Base-by-base conservation (phyloP, 1,140 invertebrate genomes). In the Drosophila prosaltans region DNA sequence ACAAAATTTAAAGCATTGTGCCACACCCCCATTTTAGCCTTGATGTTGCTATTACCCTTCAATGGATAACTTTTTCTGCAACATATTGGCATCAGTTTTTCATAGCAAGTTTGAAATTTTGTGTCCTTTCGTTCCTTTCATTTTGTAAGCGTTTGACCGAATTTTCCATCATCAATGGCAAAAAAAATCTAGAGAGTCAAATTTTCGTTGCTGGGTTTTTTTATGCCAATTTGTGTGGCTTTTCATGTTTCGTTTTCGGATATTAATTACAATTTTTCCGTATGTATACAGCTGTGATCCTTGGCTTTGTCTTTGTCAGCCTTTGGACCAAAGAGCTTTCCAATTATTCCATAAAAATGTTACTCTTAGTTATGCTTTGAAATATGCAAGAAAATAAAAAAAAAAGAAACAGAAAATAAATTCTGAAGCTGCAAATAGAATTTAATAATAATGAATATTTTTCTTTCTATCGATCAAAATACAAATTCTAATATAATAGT, bases 211-310 rank as follows among this genome's bases (percentile, higher is more conserved):
- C 62, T 73, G 45, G 2, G 45, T 77, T 72, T 69, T 71, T 62
- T 72, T 72, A 39, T 57, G 48, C 10, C 54, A 67, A 75, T 70
- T 82, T 72, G 41, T 66, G 41, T 69, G 45, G 62, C 62, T 68
- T 72, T 88, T 88, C 62, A 74, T 69, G 58, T 77, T 80, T 61
- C 66, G 60, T 60, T 69, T 88, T 80, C 67, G 60, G 57, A 73
- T 79, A 80, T 69, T 82, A 83, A 88, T 77, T 86, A 85, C 79
- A 65, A 55, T 67, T 67, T 65, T 77, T 66, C 51, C 60, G 24
- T 10, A 24, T 40, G 32, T 26, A 24, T 40, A 8, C 30, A 36
- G 7, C 32, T 39, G 57, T 24, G 36, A 5, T 3, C 39, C 1
- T 39, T 2, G 3, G 3, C 57, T 32, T 39, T 59, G 32, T 59